Evolutionary conservation across 2,113 vertebrate species (phyloP).

Genomic region (Cervus canadensis): DNA sequence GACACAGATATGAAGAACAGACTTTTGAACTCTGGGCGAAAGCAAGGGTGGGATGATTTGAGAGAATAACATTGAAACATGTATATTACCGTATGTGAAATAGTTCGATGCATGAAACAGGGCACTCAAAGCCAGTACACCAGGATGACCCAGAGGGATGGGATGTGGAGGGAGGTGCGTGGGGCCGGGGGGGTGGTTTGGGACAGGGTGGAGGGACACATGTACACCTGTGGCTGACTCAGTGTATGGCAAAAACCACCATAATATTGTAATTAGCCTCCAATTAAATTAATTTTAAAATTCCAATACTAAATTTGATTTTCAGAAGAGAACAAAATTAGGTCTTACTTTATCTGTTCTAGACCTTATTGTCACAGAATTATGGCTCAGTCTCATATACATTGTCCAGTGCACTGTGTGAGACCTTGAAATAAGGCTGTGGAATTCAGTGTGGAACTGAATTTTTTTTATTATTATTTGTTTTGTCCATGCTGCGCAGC

Average conservation of each 20-base stretch:
- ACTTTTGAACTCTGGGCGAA: not conserved
- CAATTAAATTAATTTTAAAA: not conserved
- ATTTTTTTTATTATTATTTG: not conserved
- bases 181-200: not conserved
- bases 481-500: not conserved
- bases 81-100: not conserved
- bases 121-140: not conserved
- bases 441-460: not conserved
- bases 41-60: not conserved
- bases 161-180: not conserved
- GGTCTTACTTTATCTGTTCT: not conserved
- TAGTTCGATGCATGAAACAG: not conserved
- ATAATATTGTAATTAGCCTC: not conserved
- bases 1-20: not conserved
- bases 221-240: not conserved
- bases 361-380: not conserved
- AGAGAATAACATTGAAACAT: not conserved
- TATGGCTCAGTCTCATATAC: not conserved
- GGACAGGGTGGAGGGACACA: not conserved
- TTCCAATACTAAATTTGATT: not conserved
- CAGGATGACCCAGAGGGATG: not conserved
- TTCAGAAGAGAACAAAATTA: not conserved
- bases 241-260: not conserved
- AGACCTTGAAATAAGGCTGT: not conserved
- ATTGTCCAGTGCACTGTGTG: not conserved